Evolutionary conservation across 2,797 vertebrate species (phyloP).

Genomic region (Lycodopsis pacificus): DNA sequence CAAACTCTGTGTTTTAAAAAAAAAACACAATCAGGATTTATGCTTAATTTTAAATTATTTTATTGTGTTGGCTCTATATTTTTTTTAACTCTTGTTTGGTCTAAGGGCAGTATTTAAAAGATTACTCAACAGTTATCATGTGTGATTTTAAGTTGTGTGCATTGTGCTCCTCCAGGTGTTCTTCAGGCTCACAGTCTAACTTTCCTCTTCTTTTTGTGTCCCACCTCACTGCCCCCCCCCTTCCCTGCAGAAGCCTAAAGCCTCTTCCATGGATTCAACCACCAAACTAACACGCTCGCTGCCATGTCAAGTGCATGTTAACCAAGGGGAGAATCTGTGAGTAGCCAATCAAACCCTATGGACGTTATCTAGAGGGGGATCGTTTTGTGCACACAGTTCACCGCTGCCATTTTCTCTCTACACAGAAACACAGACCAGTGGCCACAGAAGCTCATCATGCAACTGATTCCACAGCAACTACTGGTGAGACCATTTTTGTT

Average conservation of each 20-base stretch:
- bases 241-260: constrained; percentile 90
- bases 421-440: constrained; percentile 93
- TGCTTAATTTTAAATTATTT: neutral
- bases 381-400: neutral
- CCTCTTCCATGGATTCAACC: constrained; percentile 89
- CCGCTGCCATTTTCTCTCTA: neutral
- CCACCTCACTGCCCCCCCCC: neutral
- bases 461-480: constrained; percentile 94
- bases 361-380: accelerated
- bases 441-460: constrained; percentile 97
- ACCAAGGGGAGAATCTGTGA: constrained; percentile 95
- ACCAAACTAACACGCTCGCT: constrained; percentile 93
- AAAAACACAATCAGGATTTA: neutral
- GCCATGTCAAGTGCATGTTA: constrained; percentile 94
- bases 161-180: neutral
- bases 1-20: too few relatives aligned
- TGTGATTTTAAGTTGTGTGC: neutral
- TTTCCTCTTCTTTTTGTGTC: constrained; percentile 5
- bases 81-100: neutral
- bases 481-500: constrained; percentile 79
- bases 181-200: neutral
- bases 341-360: constrained; percentile 56
- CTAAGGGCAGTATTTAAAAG: neutral
- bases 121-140: neutral
- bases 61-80: neutral